phyloP scores from a whole-genome alignment of 2,888 invertebrate genomes.

The Halocaridina rubra region DNA sequence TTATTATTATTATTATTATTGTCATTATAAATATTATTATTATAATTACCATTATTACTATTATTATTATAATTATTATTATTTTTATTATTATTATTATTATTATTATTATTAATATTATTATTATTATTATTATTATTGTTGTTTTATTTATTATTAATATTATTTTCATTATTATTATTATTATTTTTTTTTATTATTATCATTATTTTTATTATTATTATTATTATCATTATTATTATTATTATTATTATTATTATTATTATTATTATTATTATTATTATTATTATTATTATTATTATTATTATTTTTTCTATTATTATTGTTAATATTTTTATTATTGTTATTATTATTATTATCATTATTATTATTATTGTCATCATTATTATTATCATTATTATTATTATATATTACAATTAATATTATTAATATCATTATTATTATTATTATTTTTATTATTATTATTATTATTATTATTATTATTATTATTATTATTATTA shows the following conservation, averaged over 20 bases:
- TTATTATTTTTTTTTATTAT: too few relatives aligned
- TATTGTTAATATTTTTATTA: not conserved
- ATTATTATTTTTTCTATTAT: not conserved
- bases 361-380: not conserved
- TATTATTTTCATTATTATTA: too few relatives aligned
- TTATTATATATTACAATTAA: not conserved
- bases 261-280: not conserved
- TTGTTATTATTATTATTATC: not conserved
- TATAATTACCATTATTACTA: too few relatives aligned
- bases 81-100: too few relatives aligned
- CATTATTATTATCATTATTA: not conserved
- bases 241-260: not conserved
- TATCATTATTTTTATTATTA: not conserved
- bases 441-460: not conserved
- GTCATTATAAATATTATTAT: too few relatives aligned
- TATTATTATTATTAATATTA: too few relatives aligned
- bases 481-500: not conserved
- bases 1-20: too few relatives aligned
- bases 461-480: not conserved
- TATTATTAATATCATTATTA: not conserved
- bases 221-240: not conserved
- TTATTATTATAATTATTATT: too few relatives aligned
- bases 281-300: not conserved
- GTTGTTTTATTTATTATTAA: too few relatives aligned
- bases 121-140: too few relatives aligned